Conservation (phyloP, 92 coral and sea anemone genomes). For the Porites evermanni region DNA sequence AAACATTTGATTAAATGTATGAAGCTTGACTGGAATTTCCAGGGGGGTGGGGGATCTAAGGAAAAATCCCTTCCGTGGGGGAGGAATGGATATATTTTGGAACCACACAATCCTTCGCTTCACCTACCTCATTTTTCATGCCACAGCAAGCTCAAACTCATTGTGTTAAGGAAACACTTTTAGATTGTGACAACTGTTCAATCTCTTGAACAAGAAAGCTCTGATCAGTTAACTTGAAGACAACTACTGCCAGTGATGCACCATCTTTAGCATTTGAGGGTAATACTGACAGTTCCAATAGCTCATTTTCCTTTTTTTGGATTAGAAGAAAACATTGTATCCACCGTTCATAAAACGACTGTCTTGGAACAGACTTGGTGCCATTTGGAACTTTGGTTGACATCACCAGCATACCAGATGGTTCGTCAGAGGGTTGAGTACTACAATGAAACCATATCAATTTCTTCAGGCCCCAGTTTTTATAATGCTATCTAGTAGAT, state of each 20-base stretch:
- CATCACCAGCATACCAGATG: conserved; percentile 48
- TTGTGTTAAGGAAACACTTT: background rate
- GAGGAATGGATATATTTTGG: no score
- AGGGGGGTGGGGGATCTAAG: no score
- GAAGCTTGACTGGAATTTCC: no score
- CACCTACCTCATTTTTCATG: background rate
- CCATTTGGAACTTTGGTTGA: conserved; percentile 58
- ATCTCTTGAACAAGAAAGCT: conserved; percentile 51
- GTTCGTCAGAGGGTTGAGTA: background rate
- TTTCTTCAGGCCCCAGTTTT: no score
- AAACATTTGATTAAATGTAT: no score
- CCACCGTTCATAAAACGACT: conserved; percentile 82
- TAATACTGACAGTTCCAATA: conserved; percentile 57
- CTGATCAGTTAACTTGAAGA: conserved; percentile 47
- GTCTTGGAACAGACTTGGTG: conserved; percentile 59
- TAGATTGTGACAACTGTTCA: conserved; percentile 31
- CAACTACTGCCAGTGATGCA: conserved; percentile 53
- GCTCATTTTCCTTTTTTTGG: conserved; percentile 41
- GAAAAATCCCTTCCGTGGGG: no score
- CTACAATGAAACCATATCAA: background rate
- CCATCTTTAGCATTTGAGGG: conserved; percentile 48
- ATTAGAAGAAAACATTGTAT: conserved; percentile 68
- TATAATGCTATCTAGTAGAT: no score
- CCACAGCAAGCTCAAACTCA: background rate
- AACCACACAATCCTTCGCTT: background rate